Base-by-base conservation (phyloP, 2,888 invertebrate species). In the Ellobium chinense region DNA sequence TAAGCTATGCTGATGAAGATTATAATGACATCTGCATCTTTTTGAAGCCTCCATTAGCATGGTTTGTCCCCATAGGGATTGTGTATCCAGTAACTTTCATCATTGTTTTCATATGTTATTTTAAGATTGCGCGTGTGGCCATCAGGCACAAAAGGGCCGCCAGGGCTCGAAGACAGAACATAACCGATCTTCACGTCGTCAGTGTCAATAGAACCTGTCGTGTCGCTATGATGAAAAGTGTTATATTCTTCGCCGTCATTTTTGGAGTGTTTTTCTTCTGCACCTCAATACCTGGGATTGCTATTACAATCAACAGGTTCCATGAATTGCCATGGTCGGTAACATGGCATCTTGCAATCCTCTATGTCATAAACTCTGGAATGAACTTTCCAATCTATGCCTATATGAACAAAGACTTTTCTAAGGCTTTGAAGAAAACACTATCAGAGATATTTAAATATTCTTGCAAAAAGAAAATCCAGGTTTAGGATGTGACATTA, bases 101-200 rank as follows among this genome's bases (percentile, higher is more conserved):
- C 21, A 31, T 39, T 7, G 31, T 70, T 1, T 27, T 70, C 21
- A n/a, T 56, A 31, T 70, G 21, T 54, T 56, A 56, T 7, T 54
- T 56, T 18, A 70, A 70, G 56, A 56, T 70, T 34, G 69, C 69
- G 1, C 27, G 31, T 31, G 21, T 70, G 31, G 54, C 69, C 56
- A 56, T 54, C 56, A 54, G 12, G 31, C 31, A 34, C 7, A 70
- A 31, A 54, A 54, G 14, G 21, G 31, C 69, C 31, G 69, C 69
- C 29, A 54, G 21, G 29, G 31, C 54, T 0, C 54, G 56, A 34
- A 54, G 31, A 24, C n/a, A 21, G 27, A 54, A n/a, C 1, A 54
- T n/a, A 31, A 1, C 31, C 29, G n/a, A 29, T 5, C 31, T 7
- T 7, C 31, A 3, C 12, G 3, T 9, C 12, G n/a, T 54, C 9